Evolutionary conservation across 2,888 invertebrate species (phyloP).

Genomic region (Trichopria drosophilae): DNA sequence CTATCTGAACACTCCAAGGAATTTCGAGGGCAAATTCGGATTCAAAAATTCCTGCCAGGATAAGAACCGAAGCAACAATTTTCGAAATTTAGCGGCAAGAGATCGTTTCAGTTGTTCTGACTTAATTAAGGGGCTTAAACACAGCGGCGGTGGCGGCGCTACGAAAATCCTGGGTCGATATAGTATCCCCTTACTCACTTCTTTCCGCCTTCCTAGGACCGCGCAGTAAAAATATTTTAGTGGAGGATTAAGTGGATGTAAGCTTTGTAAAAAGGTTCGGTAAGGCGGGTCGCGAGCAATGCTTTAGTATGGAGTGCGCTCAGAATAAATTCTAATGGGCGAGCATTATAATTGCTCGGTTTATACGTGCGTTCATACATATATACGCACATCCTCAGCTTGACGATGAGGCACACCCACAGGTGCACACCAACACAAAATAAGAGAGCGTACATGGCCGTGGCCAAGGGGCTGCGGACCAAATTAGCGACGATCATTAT

Average conservation of each 20-base stretch:
- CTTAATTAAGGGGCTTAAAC: constrained; percentile 47
- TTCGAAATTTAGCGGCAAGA: too few relatives aligned
- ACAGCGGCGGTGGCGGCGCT: constrained; percentile 31
- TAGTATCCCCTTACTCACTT: constrained; percentile 12
- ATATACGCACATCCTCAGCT: constrained; percentile 19
- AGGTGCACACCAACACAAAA: too few relatives aligned
- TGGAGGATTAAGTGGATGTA: constrained; percentile 54
- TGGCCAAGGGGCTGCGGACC: constrained; percentile 49
- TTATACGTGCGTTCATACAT: constrained; percentile 44
- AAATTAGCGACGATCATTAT: constrained; percentile 59
- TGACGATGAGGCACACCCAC: constrained; percentile 15
- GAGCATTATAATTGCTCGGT: constrained; percentile 58
- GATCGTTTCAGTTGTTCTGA: constrained; percentile 32
- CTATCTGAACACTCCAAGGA: too few relatives aligned
- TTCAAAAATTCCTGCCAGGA: too few relatives aligned
- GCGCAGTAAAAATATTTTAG: constrained; percentile 50
- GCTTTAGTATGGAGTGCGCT: constrained; percentile 20
- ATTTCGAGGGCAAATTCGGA: too few relatives aligned
- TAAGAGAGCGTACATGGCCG: too few relatives aligned
- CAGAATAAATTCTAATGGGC: constrained; percentile 58
- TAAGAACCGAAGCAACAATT: too few relatives aligned
- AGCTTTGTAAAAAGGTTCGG: constrained; percentile 56
- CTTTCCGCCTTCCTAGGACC: background rate
- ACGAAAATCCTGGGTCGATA: constrained; percentile 33
- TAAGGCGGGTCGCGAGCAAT: constrained; percentile 30